A percentile compares a stretch with the other conserved stretches of the same genome.
Evolutionary conservation across 2,888 invertebrate genomes (phyloP).

Genomic region (Aleiodes alternator): DNA sequence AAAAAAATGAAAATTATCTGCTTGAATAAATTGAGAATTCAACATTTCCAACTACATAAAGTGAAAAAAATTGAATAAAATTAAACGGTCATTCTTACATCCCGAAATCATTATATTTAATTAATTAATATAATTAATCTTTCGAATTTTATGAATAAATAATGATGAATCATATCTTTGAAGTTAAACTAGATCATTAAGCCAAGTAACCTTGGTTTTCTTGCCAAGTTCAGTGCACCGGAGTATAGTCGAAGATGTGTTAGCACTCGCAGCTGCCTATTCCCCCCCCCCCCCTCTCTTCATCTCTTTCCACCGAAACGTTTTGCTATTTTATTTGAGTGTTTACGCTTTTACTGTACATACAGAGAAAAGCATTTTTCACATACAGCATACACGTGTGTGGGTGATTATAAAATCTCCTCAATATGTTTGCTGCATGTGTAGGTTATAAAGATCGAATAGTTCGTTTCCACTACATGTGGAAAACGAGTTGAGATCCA

Average conservation of each 20-base stretch:
- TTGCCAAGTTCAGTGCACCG: constrained; percentile 73
- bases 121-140: constrained; percentile 1
- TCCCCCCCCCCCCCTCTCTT: constrained; percentile 6
- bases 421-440: background rate
- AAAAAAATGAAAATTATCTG: too few species aligned
- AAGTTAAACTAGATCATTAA: constrained; percentile 73
- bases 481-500: constrained; percentile 57
- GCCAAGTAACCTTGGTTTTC: constrained; percentile 72
- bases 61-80: too few species aligned
- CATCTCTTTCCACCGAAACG: background rate
- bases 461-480: constrained; percentile 15
- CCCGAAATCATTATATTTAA: too few species aligned
- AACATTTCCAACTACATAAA: too few species aligned
- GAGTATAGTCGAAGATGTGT: constrained; percentile 44
- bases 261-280: constrained; percentile 32
- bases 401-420: constrained; percentile 25
- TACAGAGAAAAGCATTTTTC: constrained; percentile 14
- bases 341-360: constrained; percentile 18
- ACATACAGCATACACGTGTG: background rate
- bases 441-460: constrained; percentile 22
- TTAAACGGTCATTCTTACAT: too few species aligned
- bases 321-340: constrained; percentile 11
- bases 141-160: constrained; percentile 57
- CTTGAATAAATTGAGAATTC: too few species aligned
- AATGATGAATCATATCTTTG: constrained; percentile 66